A percentile compares a stretch with the other conserved stretches of the same genome.
These are phyloP conservation scores for Acanthoscelides obtectus DNA, from an alignment of 2,888 invertebrate genomes.

Conservation along the genomic window DNA sequence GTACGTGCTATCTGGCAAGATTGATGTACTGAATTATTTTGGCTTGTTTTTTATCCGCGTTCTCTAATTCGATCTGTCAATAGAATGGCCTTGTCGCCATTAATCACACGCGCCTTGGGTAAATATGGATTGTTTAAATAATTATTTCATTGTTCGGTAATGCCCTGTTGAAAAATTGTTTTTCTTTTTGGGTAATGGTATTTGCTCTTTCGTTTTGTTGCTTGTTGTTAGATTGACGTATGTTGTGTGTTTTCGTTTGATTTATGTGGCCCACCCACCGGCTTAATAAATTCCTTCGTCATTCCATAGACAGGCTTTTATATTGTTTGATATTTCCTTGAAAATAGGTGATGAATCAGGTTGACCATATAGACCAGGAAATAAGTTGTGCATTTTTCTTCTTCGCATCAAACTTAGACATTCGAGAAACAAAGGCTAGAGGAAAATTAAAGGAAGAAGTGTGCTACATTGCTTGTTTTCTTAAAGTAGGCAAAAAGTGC, in stretches of 20 bases:
- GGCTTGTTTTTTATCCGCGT: constrained; percentile 10
- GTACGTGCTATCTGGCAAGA: constrained; percentile 16
- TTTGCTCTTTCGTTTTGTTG: not conserved
- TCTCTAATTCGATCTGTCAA: constrained; percentile 15
- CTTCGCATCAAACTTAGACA: too few species aligned
- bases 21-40: constrained; percentile 19
- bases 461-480: too few species aligned
- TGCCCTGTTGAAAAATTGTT: not conserved
- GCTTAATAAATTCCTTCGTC: not conserved
- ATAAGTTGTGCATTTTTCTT: too few species aligned
- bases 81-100: constrained; percentile 4
- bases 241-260: not conserved
- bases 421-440: too few species aligned
- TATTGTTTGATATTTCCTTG: not conserved
- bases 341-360: not conserved
- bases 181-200: not conserved
- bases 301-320: not conserved
- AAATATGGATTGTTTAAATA: not conserved
- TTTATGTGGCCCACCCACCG: not conserved
- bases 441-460: too few species aligned
- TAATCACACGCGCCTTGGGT: constrained; percentile 1
- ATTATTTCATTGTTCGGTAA: not conserved
- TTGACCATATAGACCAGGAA: not conserved
- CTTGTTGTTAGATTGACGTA: not conserved
- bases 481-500: too few species aligned